phyloP scores from a whole-genome alignment of 2,797 vertebrate genomes.

The Borostomias antarcticus region DNA sequence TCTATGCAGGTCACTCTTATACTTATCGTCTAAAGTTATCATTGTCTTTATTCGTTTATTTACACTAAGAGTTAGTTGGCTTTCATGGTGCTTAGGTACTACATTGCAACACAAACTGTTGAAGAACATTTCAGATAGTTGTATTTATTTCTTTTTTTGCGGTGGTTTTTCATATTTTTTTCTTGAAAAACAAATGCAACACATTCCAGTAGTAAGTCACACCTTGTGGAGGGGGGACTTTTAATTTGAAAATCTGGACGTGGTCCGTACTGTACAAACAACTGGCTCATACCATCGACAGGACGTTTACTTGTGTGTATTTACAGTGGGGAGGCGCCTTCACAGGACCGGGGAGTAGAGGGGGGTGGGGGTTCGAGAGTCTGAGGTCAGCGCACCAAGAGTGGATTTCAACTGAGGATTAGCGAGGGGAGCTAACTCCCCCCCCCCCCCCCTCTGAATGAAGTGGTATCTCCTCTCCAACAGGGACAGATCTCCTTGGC shows the following conservation, averaged over 20 bases:
- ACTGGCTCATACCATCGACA: slow-evolving; percentile 74
- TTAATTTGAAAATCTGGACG: slow-evolving; percentile 67
- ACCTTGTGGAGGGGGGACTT: slow-evolving; percentile 68
- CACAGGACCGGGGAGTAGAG: slow-evolving; percentile 42
- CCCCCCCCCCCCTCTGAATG: slow-evolving; percentile 19
- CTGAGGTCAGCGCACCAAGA: slow-evolving; percentile 39
- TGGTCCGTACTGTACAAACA: slow-evolving; percentile 72
- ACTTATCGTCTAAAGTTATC: slow-evolving; percentile 75
- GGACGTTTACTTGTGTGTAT: slow-evolving; percentile 70
- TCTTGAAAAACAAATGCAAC: slow-evolving; percentile 81
- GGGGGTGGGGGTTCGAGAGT: slow-evolving; percentile 41
- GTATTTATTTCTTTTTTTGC: slow-evolving; percentile 52
- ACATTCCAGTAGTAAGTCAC: slow-evolving; percentile 84
- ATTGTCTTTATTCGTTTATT: slow-evolving; percentile 70
- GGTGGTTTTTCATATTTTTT: slow-evolving; percentile 66
- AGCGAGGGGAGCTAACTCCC: slow-evolving; percentile 22
- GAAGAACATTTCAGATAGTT: slow-evolving; percentile 68
- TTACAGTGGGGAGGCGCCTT: slow-evolving; percentile 68
- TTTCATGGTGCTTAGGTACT: slow-evolving; percentile 81
- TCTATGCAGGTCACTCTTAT: slow-evolving; percentile 79
- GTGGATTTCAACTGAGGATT: slow-evolving; percentile 33
- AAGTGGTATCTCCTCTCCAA: slow-evolving; percentile 53
- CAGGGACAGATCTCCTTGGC: slow-evolving; percentile 55
- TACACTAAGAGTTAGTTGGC: slow-evolving; percentile 83
- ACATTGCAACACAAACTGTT: slow-evolving; percentile 80